Base-by-base conservation (phyloP, 2,113 vertebrate species). In the Chloropsis hardwickii region DNA sequence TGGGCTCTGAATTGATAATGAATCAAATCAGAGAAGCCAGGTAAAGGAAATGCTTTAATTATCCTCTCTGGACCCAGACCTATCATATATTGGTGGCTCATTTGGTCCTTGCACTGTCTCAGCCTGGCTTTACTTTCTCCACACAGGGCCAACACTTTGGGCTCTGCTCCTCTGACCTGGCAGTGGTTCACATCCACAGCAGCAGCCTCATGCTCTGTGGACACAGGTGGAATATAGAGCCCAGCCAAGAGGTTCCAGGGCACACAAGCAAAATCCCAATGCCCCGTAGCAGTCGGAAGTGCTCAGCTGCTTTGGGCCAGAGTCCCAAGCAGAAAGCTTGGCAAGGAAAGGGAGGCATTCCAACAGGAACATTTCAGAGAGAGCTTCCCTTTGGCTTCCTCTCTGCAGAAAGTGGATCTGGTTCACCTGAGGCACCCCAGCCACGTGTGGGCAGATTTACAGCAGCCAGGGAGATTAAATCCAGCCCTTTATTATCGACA, bases 21-120 rank as follows among this genome's bases (percentile, higher is more conserved):
- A 79, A 74, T 57, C 53, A 60, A 70, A 72, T 50, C 33, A 86
- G 65, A 73, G 90, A 73, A 84, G 2, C 16, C 37, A 78, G 31
- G 15, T 51, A n/a, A 78, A 88, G 24, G 24, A 65, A 48, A 45
- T 48, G 12, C 10, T 91, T 51, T 57, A 25, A 76, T n/a, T 50
- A 2, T 14, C 4, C 17, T 37, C 54, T 84, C 65, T 79, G 70
- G 73, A 57, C 9, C 2, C 56, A 71, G 40, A 48, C 10, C 23
- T 67, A 2, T 29, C 3, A 1, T 1, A 0, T 0, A 0, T 4
- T 39, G 45, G 37, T 47, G 53, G 16, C 21, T 69, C 22, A 7
- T 0, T 27, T 69, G 22, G 28, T 79, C 14, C 45, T 82, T 2
- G 1, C 14, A 8, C 7, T 35, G 13, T 21, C 24, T 57, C 70